Conservation (phyloP, 2,888 invertebrate genomes). For the Diplazon laetatorius region DNA sequence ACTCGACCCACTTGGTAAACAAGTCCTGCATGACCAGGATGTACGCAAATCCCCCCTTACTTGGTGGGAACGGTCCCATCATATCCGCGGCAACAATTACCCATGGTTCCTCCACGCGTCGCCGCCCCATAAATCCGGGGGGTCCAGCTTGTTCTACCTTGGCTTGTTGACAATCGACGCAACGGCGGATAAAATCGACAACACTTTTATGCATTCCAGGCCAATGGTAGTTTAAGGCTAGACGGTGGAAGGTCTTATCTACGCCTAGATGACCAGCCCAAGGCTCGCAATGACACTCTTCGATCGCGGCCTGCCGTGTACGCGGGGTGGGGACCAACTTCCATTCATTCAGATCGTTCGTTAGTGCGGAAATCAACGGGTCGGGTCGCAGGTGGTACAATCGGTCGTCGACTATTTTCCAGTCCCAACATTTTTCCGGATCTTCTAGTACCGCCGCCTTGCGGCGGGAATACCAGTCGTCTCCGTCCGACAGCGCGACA, state of each 20-base stretch:
- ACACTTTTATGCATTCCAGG: conserved; percentile 62
- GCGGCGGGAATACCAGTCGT: neutral
- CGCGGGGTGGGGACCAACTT: neutral
- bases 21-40: too few relatives aligned
- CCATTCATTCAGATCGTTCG: neutral
- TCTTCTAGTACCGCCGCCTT: neutral
- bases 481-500: neutral
- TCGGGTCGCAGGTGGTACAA: neutral
- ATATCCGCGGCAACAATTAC: neutral
- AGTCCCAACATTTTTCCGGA: neutral
- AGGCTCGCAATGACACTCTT: conserved; percentile 41
- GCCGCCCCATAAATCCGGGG: conserved; percentile 57
- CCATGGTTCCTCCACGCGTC: conserved; percentile 45
- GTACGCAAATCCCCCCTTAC: too few relatives aligned
- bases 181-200: conserved; percentile 57
- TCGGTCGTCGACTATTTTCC: neutral
- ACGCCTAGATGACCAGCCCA: conserved; percentile 64
- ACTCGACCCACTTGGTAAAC: neutral
- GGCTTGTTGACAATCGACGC: conserved; percentile 59
- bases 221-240: conserved; percentile 63
- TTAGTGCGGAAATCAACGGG: neutral
- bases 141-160: conserved; percentile 49
- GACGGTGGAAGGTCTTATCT: conserved; percentile 44
- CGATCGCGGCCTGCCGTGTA: conserved; percentile 36
- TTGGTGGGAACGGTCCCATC: too few relatives aligned